Percentiles rank a stretch among this genome's conserved stretches.
phyloP scores from a whole-genome alignment of 2,888 invertebrate species.

The Hyposoter didymator region DNA sequence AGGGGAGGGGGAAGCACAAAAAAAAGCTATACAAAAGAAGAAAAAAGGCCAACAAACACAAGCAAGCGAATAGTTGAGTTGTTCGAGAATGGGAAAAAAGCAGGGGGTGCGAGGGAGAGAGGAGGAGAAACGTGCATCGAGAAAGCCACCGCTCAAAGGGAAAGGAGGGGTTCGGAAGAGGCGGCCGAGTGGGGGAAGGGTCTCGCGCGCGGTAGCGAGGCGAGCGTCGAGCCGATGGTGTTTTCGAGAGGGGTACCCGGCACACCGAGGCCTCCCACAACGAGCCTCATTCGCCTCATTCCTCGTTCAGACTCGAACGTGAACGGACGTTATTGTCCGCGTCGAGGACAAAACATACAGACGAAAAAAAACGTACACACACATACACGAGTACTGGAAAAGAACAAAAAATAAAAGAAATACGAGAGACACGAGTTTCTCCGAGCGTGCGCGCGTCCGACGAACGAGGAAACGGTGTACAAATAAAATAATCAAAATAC shows the following conservation, averaged over 20 bases:
- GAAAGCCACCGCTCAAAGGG: conserved; percentile 8
- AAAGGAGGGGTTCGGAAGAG: background rate
- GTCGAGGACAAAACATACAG: conserved; percentile 11
- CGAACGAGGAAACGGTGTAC: conserved; percentile 40
- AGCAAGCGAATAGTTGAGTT: background rate
- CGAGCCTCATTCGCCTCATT: conserved; percentile 74
- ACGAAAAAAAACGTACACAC: background rate
- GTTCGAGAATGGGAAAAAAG: background rate
- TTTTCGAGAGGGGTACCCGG: conserved; percentile 42
- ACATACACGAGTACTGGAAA: conserved; percentile 23
- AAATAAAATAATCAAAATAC: conserved; percentile 10
- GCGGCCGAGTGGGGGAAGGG: conserved; percentile 44
- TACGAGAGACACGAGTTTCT: conserved; percentile 42
- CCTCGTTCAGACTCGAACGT: conserved; percentile 74
- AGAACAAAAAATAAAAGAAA: conserved; percentile 12
- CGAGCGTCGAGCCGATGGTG: conserved; percentile 37
- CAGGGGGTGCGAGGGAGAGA: background rate
- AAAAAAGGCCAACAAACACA: background rate
- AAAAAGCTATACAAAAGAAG: background rate
- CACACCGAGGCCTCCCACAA: conserved; percentile 70
- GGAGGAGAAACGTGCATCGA: background rate
- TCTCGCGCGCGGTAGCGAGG: conserved; percentile 42
- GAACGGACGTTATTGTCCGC: conserved; percentile 56
- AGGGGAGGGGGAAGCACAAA: background rate
- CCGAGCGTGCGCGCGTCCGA: conserved; percentile 11